These are phyloP conservation scores for Deilephila porcellus DNA, from an alignment of 2,888 invertebrate genomes.

Conservation along the genomic window DNA sequence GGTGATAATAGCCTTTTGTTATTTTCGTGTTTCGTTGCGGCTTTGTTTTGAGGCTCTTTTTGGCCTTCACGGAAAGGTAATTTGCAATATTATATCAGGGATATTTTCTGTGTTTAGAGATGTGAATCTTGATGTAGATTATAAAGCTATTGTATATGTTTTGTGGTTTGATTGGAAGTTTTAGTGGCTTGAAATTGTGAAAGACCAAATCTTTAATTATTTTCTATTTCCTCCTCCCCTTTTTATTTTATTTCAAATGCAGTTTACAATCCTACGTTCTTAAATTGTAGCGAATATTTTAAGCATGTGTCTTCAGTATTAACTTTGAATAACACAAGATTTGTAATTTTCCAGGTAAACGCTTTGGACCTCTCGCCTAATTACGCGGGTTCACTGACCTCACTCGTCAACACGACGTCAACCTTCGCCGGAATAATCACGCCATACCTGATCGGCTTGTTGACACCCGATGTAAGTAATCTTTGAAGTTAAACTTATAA, in stretches of 20 bases:
- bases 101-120: neutral
- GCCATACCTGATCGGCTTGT: constrained; percentile 85
- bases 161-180: too few relatives aligned
- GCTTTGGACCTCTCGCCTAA: constrained; percentile 87
- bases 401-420: constrained; percentile 87
- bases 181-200: too few relatives aligned
- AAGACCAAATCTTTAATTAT: too few relatives aligned
- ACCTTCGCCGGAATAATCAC: constrained; percentile 87
- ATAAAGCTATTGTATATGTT: neutral
- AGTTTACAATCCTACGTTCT: too few relatives aligned
- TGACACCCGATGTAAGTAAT: constrained; percentile 86
- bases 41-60: neutral
- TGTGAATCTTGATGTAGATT: neutral
- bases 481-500: neutral
- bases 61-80: neutral
- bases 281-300: too few relatives aligned
- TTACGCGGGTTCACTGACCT: constrained; percentile 87
- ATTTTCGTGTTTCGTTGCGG: neutral
- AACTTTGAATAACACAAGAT: neutral
- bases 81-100: neutral
- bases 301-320: too few relatives aligned
- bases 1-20: constrained; percentile 13
- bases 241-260: too few relatives aligned
- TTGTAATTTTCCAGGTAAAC: constrained; percentile 76
- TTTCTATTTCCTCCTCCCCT: too few relatives aligned